Conservation (phyloP, 1,140 invertebrate genomes). For the Dendrolimus punctatus region DNA sequence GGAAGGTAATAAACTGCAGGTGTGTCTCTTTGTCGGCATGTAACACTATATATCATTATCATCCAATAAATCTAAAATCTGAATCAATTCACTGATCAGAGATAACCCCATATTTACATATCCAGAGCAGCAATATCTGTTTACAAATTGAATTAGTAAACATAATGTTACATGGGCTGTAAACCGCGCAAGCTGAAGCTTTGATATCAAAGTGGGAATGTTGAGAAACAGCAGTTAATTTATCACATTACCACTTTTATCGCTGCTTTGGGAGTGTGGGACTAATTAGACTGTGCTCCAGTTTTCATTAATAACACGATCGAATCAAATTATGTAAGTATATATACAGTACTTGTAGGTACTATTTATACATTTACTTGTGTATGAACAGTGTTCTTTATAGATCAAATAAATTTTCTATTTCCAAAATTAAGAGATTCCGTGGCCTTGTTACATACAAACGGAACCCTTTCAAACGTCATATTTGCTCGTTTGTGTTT, state of each 20-base stretch:
- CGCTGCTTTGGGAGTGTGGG: slow-evolving; percentile 9
- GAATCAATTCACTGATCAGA: too few species aligned
- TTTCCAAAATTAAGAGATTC: too few species aligned
- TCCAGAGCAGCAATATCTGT: neutral
- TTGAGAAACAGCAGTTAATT: slow-evolving; percentile 20
- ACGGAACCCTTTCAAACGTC: too few species aligned
- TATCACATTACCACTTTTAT: slow-evolving; percentile 24
- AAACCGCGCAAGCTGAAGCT: slow-evolving; percentile 14
- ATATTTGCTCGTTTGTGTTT: too few species aligned
- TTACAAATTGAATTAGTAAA: slow-evolving; percentile 22
- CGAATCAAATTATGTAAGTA: neutral
- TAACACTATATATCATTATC: too few species aligned
- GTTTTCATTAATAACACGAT: slow-evolving; percentile 14
- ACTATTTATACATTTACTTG: neutral
- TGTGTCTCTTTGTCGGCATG: too few species aligned
- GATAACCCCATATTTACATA: too few species aligned
- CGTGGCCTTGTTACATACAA: too few species aligned
- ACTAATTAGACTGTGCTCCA: slow-evolving; percentile 20
- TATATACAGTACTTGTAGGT: too few species aligned
- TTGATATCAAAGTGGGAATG: slow-evolving; percentile 25
- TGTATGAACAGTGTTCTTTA: neutral
- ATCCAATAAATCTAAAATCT: too few species aligned
- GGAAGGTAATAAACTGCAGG: too few species aligned
- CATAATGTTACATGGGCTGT: slow-evolving; percentile 19
- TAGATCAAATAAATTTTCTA: too few species aligned